Evolutionary conservation across 2,113 vertebrate species (phyloP).

Genomic region (Clarias batrachus): DNA sequence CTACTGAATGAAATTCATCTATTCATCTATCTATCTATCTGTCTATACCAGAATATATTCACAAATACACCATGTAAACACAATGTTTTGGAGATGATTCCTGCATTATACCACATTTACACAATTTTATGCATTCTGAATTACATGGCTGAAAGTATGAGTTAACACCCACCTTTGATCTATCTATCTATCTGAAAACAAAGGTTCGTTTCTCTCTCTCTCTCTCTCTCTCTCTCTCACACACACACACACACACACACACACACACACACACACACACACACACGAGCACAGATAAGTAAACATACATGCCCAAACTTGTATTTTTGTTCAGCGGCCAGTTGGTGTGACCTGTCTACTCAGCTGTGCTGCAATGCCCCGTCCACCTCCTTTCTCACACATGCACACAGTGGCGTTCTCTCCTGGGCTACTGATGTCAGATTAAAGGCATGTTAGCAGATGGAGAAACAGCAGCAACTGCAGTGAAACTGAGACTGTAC

Average conservation of each 20-base stretch:
- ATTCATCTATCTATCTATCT: too few relatives aligned
- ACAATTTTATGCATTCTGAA: too few relatives aligned
- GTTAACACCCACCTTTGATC: background rate
- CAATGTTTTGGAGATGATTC: too few relatives aligned
- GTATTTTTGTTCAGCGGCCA: slow-evolving; percentile 35
- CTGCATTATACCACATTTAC: too few relatives aligned
- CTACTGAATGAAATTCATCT: too few relatives aligned
- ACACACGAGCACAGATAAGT: background rate
- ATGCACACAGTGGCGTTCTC: slow-evolving; percentile 34
- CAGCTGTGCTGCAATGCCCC: slow-evolving; percentile 43
- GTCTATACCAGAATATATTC: too few relatives aligned
- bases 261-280: background rate
- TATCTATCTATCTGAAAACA: background rate
- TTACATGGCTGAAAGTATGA: too few relatives aligned
- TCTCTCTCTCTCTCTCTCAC: background rate
- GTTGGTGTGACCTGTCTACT: slow-evolving; percentile 47
- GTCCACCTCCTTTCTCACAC: slow-evolving; percentile 23
- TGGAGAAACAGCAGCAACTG: slow-evolving; percentile 74
- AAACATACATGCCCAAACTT: slow-evolving; percentile 40
- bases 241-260: slow-evolving; percentile 7
- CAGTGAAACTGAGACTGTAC: slow-evolving; percentile 66
- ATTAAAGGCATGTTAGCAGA: slow-evolving; percentile 70
- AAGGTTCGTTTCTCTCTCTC: background rate
- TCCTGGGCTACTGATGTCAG: slow-evolving; percentile 71
- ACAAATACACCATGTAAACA: too few relatives aligned